Conservation (phyloP, 2,797 vertebrate genomes). For the Spinus olivaceus region DNA sequence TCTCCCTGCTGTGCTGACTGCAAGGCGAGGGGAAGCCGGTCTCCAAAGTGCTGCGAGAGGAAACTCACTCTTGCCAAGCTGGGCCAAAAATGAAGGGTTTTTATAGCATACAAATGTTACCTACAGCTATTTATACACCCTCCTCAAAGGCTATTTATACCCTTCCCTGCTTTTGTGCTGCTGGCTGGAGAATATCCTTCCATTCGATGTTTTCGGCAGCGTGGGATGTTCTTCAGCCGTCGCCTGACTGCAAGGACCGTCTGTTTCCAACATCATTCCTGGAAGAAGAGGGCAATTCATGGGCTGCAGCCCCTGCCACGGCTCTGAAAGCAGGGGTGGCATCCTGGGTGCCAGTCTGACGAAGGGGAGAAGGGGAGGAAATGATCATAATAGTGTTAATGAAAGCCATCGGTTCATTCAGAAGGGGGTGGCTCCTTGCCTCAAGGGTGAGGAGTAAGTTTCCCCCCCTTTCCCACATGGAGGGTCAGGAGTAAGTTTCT, state of each 20-base stretch:
- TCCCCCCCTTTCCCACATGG: not conserved
- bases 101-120: slow-evolving; percentile 16
- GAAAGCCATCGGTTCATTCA: fast-evolving
- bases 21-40: not conserved
- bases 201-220: not conserved
- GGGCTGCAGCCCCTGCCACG: fast-evolving
- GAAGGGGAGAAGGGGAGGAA: not conserved
- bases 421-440: not conserved
- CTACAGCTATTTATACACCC: slow-evolving; percentile 32
- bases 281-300: not conserved
- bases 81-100: not conserved
- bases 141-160: slow-evolving; percentile 27
- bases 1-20: not conserved
- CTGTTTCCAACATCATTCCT: fast-evolving
- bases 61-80: not conserved
- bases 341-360: not conserved
- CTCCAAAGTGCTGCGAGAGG: not conserved
- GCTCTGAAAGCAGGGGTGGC: not conserved
- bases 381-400: not conserved
- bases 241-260: not conserved
- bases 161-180: slow-evolving; percentile 14
- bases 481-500: not conserved
- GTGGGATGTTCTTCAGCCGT: not conserved
- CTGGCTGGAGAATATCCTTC: not conserved
- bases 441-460: not conserved